Evolutionary conservation across 2,888 invertebrate genomes (phyloP).

Genomic region (Lasioglossum figueresi): DNA sequence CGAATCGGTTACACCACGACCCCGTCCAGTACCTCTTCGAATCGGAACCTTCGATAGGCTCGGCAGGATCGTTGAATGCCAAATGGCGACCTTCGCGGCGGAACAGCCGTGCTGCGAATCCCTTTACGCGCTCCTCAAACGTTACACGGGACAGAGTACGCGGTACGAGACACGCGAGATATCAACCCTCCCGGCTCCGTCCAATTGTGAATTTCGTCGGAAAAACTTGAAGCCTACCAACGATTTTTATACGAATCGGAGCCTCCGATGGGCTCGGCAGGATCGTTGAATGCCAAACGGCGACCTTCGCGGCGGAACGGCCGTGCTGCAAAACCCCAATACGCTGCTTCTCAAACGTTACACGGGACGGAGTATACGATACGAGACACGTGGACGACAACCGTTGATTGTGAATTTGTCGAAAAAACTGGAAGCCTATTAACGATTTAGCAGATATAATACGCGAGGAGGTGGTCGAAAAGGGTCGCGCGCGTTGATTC

Average conservation of each 20-base stretch:
- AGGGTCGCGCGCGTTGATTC: slow-evolving; percentile 27
- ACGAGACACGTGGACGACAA: background rate
- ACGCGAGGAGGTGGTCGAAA: slow-evolving; percentile 22
- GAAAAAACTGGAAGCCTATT: slow-evolving; percentile 23
- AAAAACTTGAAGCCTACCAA: no score
- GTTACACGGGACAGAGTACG: slow-evolving; percentile 1
- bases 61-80: slow-evolving; percentile 56
- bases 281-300: slow-evolving; percentile 57
- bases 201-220: no score
- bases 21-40: slow-evolving; percentile 49
- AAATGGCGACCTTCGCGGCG: slow-evolving; percentile 56
- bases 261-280: slow-evolving; percentile 56
- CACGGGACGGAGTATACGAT: background rate
- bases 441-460: slow-evolving; percentile 24
- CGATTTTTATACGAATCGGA: slow-evolving; percentile 43
- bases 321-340: slow-evolving; percentile 31
- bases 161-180: background rate
- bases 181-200: no score
- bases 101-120: slow-evolving; percentile 45
- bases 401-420: background rate
- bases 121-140: slow-evolving; percentile 26
- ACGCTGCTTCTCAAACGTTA: slow-evolving; percentile 14
- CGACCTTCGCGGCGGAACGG: slow-evolving; percentile 56
- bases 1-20: slow-evolving; percentile 64
- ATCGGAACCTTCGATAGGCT: slow-evolving; percentile 63